phyloP scores from a whole-genome alignment of 2,113 vertebrate genomes.

The Perognathus longimembris region DNA sequence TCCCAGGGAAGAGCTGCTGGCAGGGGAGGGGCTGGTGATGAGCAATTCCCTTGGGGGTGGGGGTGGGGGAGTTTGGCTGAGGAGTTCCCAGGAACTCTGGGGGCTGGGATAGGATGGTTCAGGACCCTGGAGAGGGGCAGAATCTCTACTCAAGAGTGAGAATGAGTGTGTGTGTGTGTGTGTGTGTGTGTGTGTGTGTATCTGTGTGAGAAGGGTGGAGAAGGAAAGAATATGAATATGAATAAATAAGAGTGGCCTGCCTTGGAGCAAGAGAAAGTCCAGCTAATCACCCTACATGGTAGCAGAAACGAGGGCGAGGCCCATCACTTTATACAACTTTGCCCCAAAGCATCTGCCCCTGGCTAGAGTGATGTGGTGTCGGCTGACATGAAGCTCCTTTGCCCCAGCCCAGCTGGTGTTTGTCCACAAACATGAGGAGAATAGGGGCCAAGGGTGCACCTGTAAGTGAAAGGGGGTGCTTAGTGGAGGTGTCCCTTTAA shows the following conservation, averaged over 20 bases:
- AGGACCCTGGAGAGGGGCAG: conserved; percentile 58
- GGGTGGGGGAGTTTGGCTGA: not conserved
- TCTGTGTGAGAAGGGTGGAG: not conserved
- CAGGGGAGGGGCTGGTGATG: not conserved
- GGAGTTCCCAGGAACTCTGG: conserved; percentile 25
- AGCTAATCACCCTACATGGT: not conserved
- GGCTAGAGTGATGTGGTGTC: not conserved
- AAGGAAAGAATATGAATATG: not conserved
- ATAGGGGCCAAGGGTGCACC: not conserved
- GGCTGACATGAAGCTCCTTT: not conserved
- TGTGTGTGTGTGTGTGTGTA: not conserved
- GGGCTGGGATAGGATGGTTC: conserved; percentile 7
- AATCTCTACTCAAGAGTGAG: not conserved
- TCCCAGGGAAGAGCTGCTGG: not conserved
- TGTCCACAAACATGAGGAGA: not conserved
- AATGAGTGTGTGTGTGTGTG: not conserved
- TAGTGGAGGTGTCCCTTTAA: not conserved
- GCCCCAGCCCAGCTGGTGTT: not conserved
- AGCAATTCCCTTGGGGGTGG: not conserved
- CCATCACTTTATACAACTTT: conserved; percentile 48
- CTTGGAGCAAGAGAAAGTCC: not conserved
- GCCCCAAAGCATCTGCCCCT: conserved; percentile 33
- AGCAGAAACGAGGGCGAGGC: not conserved
- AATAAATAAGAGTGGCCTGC: not conserved
- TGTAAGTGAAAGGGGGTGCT: not conserved